These are phyloP conservation scores for Gonocerus acuteangulatus DNA, from an alignment of 2,888 invertebrate species.

Conservation along the genomic window DNA sequence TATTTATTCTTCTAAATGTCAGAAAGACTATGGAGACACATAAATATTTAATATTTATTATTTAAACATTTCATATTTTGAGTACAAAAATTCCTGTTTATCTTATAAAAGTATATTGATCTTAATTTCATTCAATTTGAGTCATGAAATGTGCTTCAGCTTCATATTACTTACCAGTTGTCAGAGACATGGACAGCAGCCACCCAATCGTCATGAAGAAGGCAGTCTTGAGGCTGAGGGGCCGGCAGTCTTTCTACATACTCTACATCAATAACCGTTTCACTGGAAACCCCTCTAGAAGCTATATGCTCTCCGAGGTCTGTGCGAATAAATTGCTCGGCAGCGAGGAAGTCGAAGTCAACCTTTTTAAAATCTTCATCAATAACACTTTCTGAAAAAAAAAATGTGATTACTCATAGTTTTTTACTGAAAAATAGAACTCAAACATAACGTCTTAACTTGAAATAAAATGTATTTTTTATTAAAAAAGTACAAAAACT, in stretches of 20 bases:
- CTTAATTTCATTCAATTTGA: too few species aligned
- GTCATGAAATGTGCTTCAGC: too few species aligned
- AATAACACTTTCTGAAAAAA: constrained; percentile 36
- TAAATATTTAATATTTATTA: too few species aligned
- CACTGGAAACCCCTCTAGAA: constrained; percentile 67
- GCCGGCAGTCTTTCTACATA: constrained; percentile 85
- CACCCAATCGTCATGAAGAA: constrained; percentile 98
- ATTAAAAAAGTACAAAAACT: not conserved
- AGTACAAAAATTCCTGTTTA: too few species aligned
- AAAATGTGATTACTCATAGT: too few species aligned
- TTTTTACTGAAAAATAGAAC: not conserved
- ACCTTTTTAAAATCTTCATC: constrained; percentile 40
- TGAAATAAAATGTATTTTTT: constrained; percentile 4
- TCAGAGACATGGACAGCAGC: constrained; percentile 66
- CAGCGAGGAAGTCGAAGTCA: constrained; percentile 82
- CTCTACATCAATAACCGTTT: constrained; percentile 80
- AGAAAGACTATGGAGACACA: too few species aligned
- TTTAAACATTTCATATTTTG: too few species aligned
- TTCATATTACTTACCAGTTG: constrained; percentile 57
- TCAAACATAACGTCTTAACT: not conserved
- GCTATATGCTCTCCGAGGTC: constrained; percentile 66
- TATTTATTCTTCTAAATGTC: not conserved
- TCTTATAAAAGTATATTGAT: too few species aligned
- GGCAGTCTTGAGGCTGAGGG: constrained; percentile 83
- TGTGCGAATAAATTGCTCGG: constrained; percentile 70